Percentiles rank a stretch among this genome's conserved stretches.
phyloP scores from a whole-genome alignment of 1,140 invertebrate genomes.

The Calephelis virginiensis region DNA sequence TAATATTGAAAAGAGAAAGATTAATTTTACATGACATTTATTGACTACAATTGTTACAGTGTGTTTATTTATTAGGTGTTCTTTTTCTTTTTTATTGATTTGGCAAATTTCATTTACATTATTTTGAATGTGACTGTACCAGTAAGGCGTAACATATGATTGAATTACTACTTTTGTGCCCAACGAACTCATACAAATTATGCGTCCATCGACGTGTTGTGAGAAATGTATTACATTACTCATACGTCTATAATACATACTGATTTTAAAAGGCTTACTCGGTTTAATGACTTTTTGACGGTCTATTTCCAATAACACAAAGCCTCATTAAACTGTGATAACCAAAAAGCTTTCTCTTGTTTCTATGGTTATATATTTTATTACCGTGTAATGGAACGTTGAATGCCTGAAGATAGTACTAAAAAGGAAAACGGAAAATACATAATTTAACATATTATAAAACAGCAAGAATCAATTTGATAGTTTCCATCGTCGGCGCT shows the following conservation, averaged over 20 bases:
- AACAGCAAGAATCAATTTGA: too few species aligned
- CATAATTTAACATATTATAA: too few species aligned
- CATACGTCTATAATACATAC: background rate
- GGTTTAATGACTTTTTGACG: slow-evolving; percentile 4
- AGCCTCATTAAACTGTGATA: slow-evolving; percentile 7
- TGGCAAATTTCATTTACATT: too few species aligned
- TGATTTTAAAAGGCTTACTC: slow-evolving; percentile 11
- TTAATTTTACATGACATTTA: too few species aligned
- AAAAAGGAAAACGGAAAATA: background rate
- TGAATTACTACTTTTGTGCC: slow-evolving; percentile 12
- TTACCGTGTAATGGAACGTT: background rate
- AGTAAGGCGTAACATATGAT: background rate
- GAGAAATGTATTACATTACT: slow-evolving; percentile 25
- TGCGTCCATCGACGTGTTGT: slow-evolving; percentile 23
- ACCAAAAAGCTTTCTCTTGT: slow-evolving; percentile 17
- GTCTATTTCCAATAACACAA: background rate
- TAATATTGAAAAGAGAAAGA: too few species aligned
- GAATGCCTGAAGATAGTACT: background rate
- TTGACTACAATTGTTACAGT: too few species aligned
- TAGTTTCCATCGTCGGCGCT: too few species aligned
- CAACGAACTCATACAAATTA: slow-evolving; percentile 13
- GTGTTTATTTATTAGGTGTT: too few species aligned
- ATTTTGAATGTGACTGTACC: background rate
- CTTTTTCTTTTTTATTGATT: too few species aligned
- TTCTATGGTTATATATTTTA: slow-evolving; percentile 8